Evolutionary conservation across 1,140 invertebrate species (phyloP), one percentile per base, ranked within the genome.

Genomic region (Asobara japonica): DNA sequence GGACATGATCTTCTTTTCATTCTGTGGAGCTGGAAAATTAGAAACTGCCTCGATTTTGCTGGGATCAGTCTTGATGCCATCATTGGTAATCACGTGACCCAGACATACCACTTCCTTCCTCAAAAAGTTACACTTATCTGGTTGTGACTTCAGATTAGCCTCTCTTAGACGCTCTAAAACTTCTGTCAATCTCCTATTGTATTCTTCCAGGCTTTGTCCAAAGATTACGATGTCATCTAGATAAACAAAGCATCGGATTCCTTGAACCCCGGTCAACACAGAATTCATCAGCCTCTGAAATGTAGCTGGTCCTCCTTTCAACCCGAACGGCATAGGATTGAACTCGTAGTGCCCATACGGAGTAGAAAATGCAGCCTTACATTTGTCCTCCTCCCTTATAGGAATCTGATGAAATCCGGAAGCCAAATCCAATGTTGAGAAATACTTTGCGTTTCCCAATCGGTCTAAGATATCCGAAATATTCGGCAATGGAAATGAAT

Each of bases 381-480:
- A n/a, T n/a, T n/a, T n/a, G n/a, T 65, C 64, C 5, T 33, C 64
- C 41, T 29, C n/a, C 6, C 13, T 3, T 36, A 65, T 2, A 2
- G 27, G n/a, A 16, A 65, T 65, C 31, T 65, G 64, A 16, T 38
- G 31, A n/a, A 65, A 41, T 10, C 64, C 64, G 3, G 64, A 65
- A 8, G 64, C 64, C 16, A 38, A 31, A 41, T 65, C 64, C n/a
- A 65, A 16, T 38, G 33, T 38, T 18, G 64, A 65, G 27, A 65
- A 65, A 30, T 36, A 36, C 11, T 36, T 36, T 6, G 31, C 64
- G 3, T 22, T 22, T 3, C 64, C 31, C 41, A 65, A 36, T 18
- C 25, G 36, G 22, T 67, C 65, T 13, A 67, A 30, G 1, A 67
- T 67, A 16, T 67, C 65, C 1, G 8, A 7, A 20, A 67, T 67